These are phyloP conservation scores for Motacilla tschutschensis DNA, from an alignment of 2,113 vertebrate genomes.

Conservation along the genomic window DNA sequence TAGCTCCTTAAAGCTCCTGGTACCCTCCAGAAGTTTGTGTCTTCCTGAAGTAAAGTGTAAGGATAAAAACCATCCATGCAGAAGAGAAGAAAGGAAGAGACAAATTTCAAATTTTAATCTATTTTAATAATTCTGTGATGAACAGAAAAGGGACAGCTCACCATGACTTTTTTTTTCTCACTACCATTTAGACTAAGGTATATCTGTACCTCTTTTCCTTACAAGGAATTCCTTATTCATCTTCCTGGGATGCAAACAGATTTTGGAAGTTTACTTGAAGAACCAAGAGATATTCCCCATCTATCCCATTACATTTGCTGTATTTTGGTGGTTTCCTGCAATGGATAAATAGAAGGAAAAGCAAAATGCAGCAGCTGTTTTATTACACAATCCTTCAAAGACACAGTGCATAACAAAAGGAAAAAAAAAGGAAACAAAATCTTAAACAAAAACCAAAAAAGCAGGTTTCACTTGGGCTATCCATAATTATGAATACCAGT, in stretches of 20 bases:
- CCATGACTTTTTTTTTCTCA: not conserved
- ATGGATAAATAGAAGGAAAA: not conserved
- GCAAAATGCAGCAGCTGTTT: not conserved
- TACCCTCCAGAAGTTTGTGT: not conserved
- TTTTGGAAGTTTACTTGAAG: not conserved
- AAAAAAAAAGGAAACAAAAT: rapidly evolving
- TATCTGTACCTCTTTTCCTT: not conserved
- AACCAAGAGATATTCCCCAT: not conserved
- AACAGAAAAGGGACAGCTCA: not conserved
- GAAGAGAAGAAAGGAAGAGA: not conserved
- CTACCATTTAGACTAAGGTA: not conserved
- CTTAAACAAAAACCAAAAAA: not conserved
- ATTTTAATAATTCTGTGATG: not conserved
- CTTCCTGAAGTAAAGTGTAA: not conserved
- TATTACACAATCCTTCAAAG: not conserved
- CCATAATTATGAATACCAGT: not conserved
- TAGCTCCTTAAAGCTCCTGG: not conserved
- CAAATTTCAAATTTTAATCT: not conserved
- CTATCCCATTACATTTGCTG: not conserved
- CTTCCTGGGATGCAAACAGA: not conserved
- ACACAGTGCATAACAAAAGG: not conserved
- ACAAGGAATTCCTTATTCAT: not conserved
- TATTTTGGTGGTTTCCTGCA: not conserved
- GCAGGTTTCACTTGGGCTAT: not conserved
- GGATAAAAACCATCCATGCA: not conserved